Conservation (phyloP, 2,797 vertebrate species). For the Lateolabrax maculatus region DNA sequence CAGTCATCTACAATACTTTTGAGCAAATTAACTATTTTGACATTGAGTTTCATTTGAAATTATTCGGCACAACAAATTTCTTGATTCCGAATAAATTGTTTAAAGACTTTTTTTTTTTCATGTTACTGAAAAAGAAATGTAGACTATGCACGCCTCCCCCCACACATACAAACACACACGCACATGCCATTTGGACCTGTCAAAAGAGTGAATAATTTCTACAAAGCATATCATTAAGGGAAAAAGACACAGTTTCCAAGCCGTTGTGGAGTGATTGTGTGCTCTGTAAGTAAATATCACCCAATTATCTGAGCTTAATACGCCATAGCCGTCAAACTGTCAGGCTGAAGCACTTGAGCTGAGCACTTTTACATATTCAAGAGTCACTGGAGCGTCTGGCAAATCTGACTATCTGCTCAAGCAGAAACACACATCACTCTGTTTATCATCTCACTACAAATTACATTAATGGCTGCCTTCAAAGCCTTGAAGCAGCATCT, state of each 20-base stretch:
- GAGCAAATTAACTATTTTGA: constrained; percentile 11
- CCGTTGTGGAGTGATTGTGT: constrained; percentile 72
- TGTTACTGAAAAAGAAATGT: constrained; percentile 45
- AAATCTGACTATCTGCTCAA: constrained; percentile 83
- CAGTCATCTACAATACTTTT: background rate
- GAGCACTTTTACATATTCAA: constrained; percentile 85
- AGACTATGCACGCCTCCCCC: background rate
- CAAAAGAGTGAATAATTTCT: constrained; percentile 72
- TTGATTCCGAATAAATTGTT: constrained; percentile 21
- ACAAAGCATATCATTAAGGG: constrained; percentile 76
- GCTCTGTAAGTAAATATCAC: constrained; percentile 83
- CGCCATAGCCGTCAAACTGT: constrained; percentile 81
- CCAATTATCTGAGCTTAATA: constrained; percentile 84
- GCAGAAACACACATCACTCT: constrained; percentile 85
- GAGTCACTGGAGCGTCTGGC: constrained; percentile 83
- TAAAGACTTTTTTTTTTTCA: background rate
- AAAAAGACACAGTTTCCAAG: constrained; percentile 67
- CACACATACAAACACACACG: constrained; percentile 6
- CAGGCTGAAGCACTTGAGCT: constrained; percentile 74
- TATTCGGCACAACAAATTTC: constrained; percentile 15
- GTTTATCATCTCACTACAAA: constrained; percentile 86
- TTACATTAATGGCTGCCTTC: constrained; percentile 84
- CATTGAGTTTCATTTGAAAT: constrained; percentile 23
- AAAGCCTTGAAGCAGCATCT: constrained; percentile 64
- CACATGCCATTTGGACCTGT: constrained; percentile 62